Evolutionary conservation across 2,797 vertebrate genomes (phyloP).

Genomic region (Clarias platycephalus): DNA sequence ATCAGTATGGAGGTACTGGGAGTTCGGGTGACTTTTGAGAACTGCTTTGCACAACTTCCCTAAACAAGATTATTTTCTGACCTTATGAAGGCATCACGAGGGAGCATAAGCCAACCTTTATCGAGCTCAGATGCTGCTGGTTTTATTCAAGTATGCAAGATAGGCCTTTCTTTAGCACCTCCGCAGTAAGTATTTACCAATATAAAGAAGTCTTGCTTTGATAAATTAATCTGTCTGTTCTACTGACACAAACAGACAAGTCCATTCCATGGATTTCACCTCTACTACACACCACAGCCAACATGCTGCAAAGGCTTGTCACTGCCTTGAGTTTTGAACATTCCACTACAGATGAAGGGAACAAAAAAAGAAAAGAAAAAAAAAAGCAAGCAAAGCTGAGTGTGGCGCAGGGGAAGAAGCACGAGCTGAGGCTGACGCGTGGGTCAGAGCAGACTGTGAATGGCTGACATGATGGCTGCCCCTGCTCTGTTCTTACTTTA

Average conservation of each 20-base stretch:
- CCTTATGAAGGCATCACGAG: background rate
- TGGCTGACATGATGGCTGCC: slow-evolving; percentile 20
- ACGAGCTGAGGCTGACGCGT: slow-evolving; percentile 21
- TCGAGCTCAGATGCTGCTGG: slow-evolving; percentile 3
- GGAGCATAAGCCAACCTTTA: background rate
- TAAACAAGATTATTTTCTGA: background rate
- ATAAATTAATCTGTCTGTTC: slow-evolving; percentile 35
- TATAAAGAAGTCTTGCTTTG: slow-evolving; percentile 7
- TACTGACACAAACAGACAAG: slow-evolving; percentile 28
- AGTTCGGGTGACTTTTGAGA: background rate
- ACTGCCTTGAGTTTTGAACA: background rate
- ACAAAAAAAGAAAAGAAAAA: background rate
- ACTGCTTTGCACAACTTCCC: background rate
- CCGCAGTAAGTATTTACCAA: background rate
- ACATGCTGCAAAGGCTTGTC: slow-evolving; percentile 9
- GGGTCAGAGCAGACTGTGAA: slow-evolving; percentile 23
- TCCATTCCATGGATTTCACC: slow-evolving; percentile 15
- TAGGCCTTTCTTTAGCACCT: background rate
- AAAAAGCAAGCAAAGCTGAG: slow-evolving; percentile 24
- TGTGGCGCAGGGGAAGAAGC: slow-evolving; percentile 4
- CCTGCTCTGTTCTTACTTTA: slow-evolving; percentile 39
- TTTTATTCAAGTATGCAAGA: background rate
- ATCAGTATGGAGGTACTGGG: background rate
- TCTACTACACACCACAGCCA: slow-evolving; percentile 1
- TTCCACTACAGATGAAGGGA: slow-evolving; percentile 12